Conservation (phyloP, 2,113 vertebrate species). For the Capreolus pygargus region DNA sequence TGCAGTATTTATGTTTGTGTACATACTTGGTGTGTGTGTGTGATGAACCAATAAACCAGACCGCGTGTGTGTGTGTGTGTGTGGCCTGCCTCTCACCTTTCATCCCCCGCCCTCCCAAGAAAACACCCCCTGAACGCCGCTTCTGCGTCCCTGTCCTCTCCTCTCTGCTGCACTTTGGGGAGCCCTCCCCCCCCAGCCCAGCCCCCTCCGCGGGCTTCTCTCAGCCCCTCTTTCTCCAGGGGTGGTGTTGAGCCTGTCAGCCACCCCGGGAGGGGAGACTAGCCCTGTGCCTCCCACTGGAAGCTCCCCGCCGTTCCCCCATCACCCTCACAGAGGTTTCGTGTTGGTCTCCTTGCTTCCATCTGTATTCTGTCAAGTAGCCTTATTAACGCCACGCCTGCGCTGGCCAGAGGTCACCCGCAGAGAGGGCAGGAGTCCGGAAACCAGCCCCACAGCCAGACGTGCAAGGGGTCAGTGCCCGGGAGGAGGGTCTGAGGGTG, state of each 20-base stretch:
- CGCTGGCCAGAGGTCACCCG: background rate
- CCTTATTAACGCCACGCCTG: background rate
- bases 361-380: too few species aligned
- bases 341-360: background rate
- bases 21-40: conserved; percentile 63
- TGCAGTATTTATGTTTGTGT: conserved; percentile 78
- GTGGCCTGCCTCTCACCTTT: background rate
- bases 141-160: background rate
- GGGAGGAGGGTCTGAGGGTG: background rate
- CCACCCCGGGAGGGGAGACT: fast-evolving
- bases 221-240: background rate
- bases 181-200: background rate
- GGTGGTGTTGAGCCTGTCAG: fast-evolving
- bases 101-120: background rate
- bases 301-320: background rate
- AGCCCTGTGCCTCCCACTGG: background rate
- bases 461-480: background rate
- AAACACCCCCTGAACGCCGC: fast-evolving
- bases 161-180: background rate
- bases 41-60: conserved; percentile 73
- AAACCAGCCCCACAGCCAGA: background rate
- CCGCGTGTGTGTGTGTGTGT: conserved; percentile 43
- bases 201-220: fast-evolving
- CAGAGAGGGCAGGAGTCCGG: background rate
- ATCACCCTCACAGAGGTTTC: fast-evolving